Evolutionary conservation across 2,113 vertebrate genomes (phyloP).

Genomic region (Perognathus longimembris): DNA sequence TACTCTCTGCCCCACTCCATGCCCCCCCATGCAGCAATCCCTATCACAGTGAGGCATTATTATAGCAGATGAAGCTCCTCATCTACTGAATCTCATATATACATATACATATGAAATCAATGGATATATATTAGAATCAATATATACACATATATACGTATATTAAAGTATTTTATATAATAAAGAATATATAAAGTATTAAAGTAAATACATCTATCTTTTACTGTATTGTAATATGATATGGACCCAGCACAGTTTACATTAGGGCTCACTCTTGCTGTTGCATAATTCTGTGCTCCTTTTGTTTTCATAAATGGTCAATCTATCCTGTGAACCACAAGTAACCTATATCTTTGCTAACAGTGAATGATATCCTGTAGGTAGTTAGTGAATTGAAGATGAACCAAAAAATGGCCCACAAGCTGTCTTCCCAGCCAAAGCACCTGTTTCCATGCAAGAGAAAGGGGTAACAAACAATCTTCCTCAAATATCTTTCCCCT

Average conservation of each 20-base stretch:
- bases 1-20: too few species aligned
- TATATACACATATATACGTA: too few species aligned
- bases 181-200: too few species aligned
- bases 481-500: fast-evolving
- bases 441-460: not conserved
- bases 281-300: not conserved
- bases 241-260: not conserved
- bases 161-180: too few species aligned
- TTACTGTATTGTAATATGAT: too few species aligned
- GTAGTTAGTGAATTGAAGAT: not conserved
- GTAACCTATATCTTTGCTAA: not conserved
- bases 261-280: not conserved
- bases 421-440: not conserved
- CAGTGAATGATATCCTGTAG: not conserved
- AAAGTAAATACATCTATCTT: too few species aligned
- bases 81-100: too few species aligned
- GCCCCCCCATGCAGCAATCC: not conserved
- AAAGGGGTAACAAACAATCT: not conserved
- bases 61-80: not conserved
- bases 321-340: not conserved
- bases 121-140: too few species aligned
- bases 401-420: not conserved
- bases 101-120: too few species aligned
- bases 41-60: too few species aligned
- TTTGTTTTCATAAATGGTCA: not conserved